Conservation (phyloP, 2,797 vertebrate species). For the Kryptopterus vitreolus region DNA sequence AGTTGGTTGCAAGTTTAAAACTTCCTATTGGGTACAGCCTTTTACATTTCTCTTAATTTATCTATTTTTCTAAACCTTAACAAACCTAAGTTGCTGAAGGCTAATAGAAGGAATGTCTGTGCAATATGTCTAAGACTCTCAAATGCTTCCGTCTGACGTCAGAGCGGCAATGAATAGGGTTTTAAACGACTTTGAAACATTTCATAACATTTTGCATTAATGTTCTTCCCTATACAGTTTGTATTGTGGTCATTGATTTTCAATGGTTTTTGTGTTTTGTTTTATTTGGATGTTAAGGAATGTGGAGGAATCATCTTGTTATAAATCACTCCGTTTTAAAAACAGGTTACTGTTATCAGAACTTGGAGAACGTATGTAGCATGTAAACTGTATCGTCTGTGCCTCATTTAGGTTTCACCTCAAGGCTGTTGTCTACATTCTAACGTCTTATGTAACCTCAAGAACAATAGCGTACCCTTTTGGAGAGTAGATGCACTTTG, state of each 20-base stretch:
- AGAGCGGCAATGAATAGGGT: not conserved
- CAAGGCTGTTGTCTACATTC: conserved; percentile 41
- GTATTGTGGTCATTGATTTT: not conserved
- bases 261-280: not conserved
- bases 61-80: not conserved
- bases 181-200: conserved; percentile 6
- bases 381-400: not conserved
- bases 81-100: conserved; percentile 2
- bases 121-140: conserved; percentile 8
- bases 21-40: not conserved
- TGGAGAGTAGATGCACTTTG: conserved; percentile 35
- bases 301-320: conserved; percentile 2
- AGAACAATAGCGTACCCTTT: conserved; percentile 22
- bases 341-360: not conserved
- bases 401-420: conserved; percentile 28
- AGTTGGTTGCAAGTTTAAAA: not conserved
- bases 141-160: not conserved
- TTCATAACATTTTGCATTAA: not conserved
- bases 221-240: not conserved
- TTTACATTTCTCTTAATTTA: not conserved
- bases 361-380: not conserved
- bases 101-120: conserved; percentile 9
- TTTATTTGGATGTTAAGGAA: not conserved
- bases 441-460: conserved; percentile 49
- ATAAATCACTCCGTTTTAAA: conserved; percentile 27